phyloP scores from a whole-genome alignment of 1,140 invertebrate species.

The Fopius arisanus region DNA sequence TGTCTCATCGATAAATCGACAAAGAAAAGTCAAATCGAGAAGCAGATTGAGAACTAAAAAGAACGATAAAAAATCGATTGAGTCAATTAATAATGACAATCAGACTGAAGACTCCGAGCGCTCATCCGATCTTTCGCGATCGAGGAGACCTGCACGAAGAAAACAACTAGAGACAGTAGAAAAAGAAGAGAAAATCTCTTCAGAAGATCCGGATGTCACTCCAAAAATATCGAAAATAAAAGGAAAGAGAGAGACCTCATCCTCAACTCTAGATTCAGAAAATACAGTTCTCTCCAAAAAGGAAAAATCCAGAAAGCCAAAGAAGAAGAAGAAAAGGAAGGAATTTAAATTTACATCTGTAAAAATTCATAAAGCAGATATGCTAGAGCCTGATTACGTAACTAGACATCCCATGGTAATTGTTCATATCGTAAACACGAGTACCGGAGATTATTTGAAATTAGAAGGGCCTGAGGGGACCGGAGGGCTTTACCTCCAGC shows the following conservation, averaged over 20 bases:
- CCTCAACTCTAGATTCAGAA: not conserved
- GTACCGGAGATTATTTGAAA: conserved; percentile 52
- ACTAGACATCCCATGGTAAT: conserved; percentile 60
- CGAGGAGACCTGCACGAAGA: not conserved
- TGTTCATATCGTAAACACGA: conserved; percentile 53
- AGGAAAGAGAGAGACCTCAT: conserved; percentile 30
- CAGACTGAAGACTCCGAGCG: not conserved
- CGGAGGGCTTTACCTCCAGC: conserved; percentile 42
- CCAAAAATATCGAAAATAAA: not conserved
- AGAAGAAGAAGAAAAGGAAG: conserved; percentile 11
- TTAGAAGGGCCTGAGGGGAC: conserved; percentile 24
- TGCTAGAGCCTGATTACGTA: conserved; percentile 52
- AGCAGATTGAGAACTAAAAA: not conserved
- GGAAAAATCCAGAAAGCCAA: not conserved
- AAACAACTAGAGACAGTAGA: not conserved
- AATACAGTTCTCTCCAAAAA: not conserved
- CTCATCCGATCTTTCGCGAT: not conserved
- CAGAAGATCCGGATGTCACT: not conserved
- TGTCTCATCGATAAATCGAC: conserved; percentile 7
- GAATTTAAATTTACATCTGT: conserved; percentile 48
- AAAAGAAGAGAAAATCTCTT: not conserved
- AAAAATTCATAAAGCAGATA: conserved; percentile 51
- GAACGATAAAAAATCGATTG: not conserved
- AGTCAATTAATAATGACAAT: not conserved
- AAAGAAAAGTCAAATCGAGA: conserved; percentile 24